These are phyloP conservation scores for Melanaphis sacchari DNA, from an alignment of 1,140 invertebrate species.

Conservation along the genomic window DNA sequence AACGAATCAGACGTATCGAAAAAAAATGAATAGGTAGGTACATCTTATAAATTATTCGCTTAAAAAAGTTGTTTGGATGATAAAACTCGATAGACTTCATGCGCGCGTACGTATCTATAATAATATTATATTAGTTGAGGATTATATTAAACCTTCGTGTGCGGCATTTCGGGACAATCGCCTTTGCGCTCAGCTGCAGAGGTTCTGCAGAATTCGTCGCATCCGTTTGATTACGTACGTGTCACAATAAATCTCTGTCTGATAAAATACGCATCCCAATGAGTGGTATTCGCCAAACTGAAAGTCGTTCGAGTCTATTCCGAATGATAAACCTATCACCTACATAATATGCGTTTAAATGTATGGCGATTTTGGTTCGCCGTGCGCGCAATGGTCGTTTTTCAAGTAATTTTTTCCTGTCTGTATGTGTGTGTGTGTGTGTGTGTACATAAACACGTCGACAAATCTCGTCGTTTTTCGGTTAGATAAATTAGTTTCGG, in stretches of 20 bases:
- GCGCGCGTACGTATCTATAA: too few species aligned
- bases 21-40: too few species aligned
- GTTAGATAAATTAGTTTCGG: slow-evolving; percentile 57
- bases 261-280: background rate
- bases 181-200: background rate
- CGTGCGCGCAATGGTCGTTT: background rate
- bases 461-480: slow-evolving; percentile 50
- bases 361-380: background rate
- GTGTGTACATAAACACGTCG: slow-evolving; percentile 12
- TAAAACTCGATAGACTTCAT: background rate
- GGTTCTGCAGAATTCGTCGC: background rate
- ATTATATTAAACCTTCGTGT: background rate
- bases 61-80: background rate
- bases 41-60: background rate
- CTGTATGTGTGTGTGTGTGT: background rate
- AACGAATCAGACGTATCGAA: background rate
- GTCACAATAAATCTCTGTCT: background rate
- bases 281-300: background rate
- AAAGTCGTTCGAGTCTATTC: background rate
- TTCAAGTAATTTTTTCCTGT: background rate
- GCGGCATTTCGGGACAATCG: background rate
- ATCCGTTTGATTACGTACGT: background rate
- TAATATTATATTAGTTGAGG: too few species aligned
- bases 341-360: background rate
- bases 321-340: background rate